These are phyloP conservation scores for Siniperca scherzeri DNA, from an alignment of 2,797 vertebrate species.

Conservation along the genomic window DNA sequence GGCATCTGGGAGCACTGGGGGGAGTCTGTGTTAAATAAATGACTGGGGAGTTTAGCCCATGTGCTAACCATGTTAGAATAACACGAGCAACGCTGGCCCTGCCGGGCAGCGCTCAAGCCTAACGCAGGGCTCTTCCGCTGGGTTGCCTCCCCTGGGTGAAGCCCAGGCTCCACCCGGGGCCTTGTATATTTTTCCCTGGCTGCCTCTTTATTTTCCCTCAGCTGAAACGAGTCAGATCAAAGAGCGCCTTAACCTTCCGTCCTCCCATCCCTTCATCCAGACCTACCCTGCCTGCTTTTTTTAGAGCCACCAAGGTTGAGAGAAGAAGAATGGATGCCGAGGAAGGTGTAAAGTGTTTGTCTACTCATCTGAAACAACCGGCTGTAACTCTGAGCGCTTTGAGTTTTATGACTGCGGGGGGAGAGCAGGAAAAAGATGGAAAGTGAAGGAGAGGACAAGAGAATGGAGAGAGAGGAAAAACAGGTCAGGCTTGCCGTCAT, in stretches of 20 bases:
- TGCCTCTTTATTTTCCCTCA: conserved; percentile 93
- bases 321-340: conserved; percentile 51
- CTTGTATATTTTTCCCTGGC: conserved; percentile 95
- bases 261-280: conserved; percentile 53
- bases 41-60: conserved; percentile 90
- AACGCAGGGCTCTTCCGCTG: conserved; percentile 78
- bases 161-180: conserved; percentile 81
- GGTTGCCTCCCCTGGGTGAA: conserved; percentile 82
- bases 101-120: conserved; percentile 80
- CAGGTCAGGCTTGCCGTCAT: conserved; percentile 28
- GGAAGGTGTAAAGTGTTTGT: conserved; percentile 74
- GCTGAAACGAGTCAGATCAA: conserved; percentile 76
- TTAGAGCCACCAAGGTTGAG: conserved; percentile 73
- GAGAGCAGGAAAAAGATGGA: conserved; percentile 26
- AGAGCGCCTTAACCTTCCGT: conserved; percentile 65
- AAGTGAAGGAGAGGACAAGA: conserved; percentile 32
- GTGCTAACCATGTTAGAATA: conserved; percentile 98
- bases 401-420: conserved; percentile 48
- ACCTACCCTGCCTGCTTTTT: conserved; percentile 18
- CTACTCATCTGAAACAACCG: conserved; percentile 71
- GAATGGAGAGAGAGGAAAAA: conserved; percentile 35
- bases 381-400: conserved; percentile 39
- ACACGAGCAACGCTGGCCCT: conserved; percentile 80
- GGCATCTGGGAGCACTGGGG: conserved; percentile 83
- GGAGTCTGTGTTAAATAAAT: conserved; percentile 92